Base-by-base conservation (phyloP, 2,797 vertebrate species). In the Fratercula arctica region DNA sequence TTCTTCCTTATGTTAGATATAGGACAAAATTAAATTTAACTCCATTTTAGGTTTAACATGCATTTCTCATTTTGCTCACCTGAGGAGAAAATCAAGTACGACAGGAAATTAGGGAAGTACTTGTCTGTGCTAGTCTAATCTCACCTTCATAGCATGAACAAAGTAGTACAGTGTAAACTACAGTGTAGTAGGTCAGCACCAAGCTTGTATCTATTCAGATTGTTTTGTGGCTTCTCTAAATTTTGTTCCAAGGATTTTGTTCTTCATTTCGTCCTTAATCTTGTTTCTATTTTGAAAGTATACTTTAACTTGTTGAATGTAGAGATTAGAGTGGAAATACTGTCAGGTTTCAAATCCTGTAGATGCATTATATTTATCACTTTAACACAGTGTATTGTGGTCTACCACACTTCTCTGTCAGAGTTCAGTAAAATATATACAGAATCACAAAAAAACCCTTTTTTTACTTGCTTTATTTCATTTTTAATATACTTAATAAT, bases 281-380 rank as follows among this genome's bases (percentile, higher is more conserved):
- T 33, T 19, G 3, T 28, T 60, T 60, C 39, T 75, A 0, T 63
- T 85, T 85, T 76, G 41, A 76, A 92, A 83, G 10, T 10, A 25
- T 81, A 19, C 23, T 95, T 94, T 73, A 89, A 87, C 54, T 93
- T 68, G 3, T 63, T 92, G 73, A 91, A 90, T 94, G 51, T 54
- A 78, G 31, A 70, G 37, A 85, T 89, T 67, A 73, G 68, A 92
- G 83, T 93, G 63, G 82, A 94, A 97, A 95, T 70, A 60, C 68
- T 89, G 72, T 56, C 57, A 35, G 61, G 84, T 90, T 93, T 64
- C 85, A 85, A 92, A 88, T 80, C 75, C 29, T 74, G 35, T 64
- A 80, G 76, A 53, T 94, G 70, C 59, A 80, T 85, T 75, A 20
- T 19, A 74, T 85, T 95, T 94, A 43, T 69, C 54, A 13, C 39